Evolutionary conservation across 2,797 vertebrate genomes (phyloP), one percentile per base, ranked within the genome.

Genomic region (Pampus argenteus): DNA sequence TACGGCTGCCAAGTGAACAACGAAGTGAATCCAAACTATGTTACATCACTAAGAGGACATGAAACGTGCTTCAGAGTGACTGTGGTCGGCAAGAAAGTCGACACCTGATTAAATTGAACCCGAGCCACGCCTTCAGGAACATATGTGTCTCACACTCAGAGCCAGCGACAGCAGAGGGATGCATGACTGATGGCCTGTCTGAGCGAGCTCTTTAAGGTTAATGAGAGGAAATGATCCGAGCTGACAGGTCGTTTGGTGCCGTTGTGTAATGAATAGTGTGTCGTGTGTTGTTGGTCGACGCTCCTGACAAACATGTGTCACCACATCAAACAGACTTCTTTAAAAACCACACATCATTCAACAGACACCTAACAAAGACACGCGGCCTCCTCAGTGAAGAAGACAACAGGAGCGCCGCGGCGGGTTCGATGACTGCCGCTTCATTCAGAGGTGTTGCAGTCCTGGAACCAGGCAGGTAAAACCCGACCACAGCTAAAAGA

Each of bases 181-280:
- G 20, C 25, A 56, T 79, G 86, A 91, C 54, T 66, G 74, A 89
- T 83, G 56, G 69, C 54, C 60, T 79, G 79, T 85, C 67, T 61
- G 73, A 69, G 50, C 56, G 1, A 42, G 36, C 57, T 75, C 59
- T 81, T 74, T 77, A 47, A 73, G 78, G 82, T 79, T 84, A 86
- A 85, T 79, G 49, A 75, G 68, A 59, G 63, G 70, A 73, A 78
- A 81, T 85, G 36, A 82, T 69, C 72, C 17, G 34, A 42, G 76
- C 3, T 69, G 76, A 81, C 74, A 71, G 47, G 55, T 51, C 66
- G 67, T 75, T 70, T 76, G 40, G 50, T 28, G 9, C 25, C 42
- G 56, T 76, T 55, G 25, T 6, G 2, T 61, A 69, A 66, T 73
- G 18, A 61, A 78, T 26, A 44, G 40, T 20, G 34, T 18, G 49